Evolutionary conservation across 2,888 invertebrate species (phyloP).

Genomic region (Automeris io): DNA sequence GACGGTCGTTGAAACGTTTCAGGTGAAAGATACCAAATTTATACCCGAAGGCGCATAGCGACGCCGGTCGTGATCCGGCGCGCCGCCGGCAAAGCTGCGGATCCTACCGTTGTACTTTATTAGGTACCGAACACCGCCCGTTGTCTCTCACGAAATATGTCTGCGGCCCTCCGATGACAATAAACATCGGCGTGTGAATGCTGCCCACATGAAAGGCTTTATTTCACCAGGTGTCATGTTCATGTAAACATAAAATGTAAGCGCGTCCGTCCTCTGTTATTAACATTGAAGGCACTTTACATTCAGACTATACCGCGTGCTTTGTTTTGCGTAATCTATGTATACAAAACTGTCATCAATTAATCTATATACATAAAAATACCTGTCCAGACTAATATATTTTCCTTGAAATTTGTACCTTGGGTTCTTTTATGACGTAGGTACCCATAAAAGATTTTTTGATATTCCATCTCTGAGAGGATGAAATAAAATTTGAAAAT

Average conservation of each 20-base stretch:
- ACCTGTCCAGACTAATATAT: too few relatives aligned
- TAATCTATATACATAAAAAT: too few relatives aligned
- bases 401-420: too few relatives aligned
- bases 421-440: too few relatives aligned
- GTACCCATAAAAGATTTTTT: too few relatives aligned
- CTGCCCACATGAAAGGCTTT: constrained; percentile 50
- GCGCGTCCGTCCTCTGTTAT: constrained; percentile 34
- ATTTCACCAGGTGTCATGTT: constrained; percentile 50
- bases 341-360: too few relatives aligned
- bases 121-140: constrained; percentile 34
- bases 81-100: constrained; percentile 28
- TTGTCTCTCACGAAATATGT: constrained; percentile 44
- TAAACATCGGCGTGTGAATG: constrained; percentile 44
- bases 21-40: constrained; percentile 61
- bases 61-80: constrained; percentile 38
- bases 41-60: constrained; percentile 46
- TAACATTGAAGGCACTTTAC: constrained; percentile 26
- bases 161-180: constrained; percentile 43
- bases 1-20: constrained; percentile 48
- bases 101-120: constrained; percentile 45
- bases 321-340: too few relatives aligned
- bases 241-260: constrained; percentile 44
- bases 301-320: constrained; percentile 18
- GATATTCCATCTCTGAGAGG: too few relatives aligned
- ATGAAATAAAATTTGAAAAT: too few relatives aligned